These are phyloP conservation scores for Malacoctenus gilli DNA, from an alignment of 2,797 vertebrate genomes.

Conservation along the genomic window DNA sequence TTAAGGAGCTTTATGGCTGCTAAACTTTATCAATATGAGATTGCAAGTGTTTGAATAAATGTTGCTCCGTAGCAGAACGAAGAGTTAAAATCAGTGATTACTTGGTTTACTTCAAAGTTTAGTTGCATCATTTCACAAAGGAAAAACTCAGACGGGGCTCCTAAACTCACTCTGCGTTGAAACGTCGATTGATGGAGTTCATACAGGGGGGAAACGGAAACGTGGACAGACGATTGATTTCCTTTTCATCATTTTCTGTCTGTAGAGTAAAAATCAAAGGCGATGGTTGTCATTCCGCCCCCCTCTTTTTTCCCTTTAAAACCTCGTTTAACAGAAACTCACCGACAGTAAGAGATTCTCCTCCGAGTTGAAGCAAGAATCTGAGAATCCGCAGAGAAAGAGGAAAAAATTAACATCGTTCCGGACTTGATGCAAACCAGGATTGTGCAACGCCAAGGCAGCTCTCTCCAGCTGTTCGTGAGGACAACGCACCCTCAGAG, in stretches of 20 bases:
- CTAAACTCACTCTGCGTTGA: constrained; percentile 79
- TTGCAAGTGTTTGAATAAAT: too few species aligned
- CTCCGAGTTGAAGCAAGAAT: constrained; percentile 76
- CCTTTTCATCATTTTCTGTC: constrained; percentile 86
- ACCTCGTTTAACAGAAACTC: constrained; percentile 38
- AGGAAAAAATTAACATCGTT: not conserved
- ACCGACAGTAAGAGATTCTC: constrained; percentile 77
- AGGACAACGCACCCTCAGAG: constrained; percentile 65
- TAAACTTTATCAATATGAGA: too few species aligned
- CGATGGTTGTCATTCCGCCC: not conserved
- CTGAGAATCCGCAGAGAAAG: constrained; percentile 50
- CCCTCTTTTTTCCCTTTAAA: not conserved
- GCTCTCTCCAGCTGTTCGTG: not conserved
- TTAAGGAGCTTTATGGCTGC: too few species aligned
- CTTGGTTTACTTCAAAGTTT: too few species aligned
- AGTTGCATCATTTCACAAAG: too few species aligned
- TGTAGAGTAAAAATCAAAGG: constrained; percentile 29
- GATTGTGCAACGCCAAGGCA: too few species aligned
- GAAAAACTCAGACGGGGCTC: too few species aligned
- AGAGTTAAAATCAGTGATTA: too few species aligned
- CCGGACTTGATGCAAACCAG: too few species aligned
- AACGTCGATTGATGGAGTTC: constrained; percentile 89
- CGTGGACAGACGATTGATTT: constrained; percentile 93
- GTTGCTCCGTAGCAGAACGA: too few species aligned
- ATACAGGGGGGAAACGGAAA: constrained; percentile 92